Evolutionary conservation across 1,140 invertebrate genomes (phyloP).

Genomic region (Amyelois transitella): DNA sequence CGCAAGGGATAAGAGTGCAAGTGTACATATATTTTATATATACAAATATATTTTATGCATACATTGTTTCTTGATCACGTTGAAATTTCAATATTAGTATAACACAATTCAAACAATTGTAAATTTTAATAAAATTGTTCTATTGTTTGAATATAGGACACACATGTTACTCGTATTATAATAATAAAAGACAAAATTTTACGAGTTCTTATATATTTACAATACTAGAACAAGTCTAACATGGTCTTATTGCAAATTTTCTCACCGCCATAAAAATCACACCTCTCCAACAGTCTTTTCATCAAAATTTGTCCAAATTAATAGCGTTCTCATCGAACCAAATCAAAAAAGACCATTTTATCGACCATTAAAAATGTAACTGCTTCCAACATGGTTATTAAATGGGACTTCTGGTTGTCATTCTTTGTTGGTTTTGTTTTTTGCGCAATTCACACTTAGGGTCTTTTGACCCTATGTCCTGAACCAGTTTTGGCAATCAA

Average conservation of each 20-base stretch:
- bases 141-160: neutral
- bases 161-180: no score
- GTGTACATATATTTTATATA: no score
- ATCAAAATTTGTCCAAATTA: conserved; percentile 43
- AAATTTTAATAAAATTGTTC: no score
- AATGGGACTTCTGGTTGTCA: conserved; percentile 51
- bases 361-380: conserved; percentile 57
- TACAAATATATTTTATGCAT: no score
- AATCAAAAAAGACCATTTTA: conserved; percentile 35
- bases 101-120: no score
- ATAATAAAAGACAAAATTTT: neutral
- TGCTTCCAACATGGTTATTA: conserved; percentile 49
- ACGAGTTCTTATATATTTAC: neutral
- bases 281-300: conserved; percentile 1
- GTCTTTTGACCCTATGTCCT: conserved; percentile 20
- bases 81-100: no score
- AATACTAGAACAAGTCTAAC: neutral
- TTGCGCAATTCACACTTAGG: conserved; percentile 44
- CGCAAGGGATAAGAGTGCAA: no score
- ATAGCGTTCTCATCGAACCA: conserved; percentile 51
- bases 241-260: conserved; percentile 17
- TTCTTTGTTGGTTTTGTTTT: conserved; percentile 47
- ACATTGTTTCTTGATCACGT: no score
- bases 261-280: conserved; percentile 23
- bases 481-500: conserved; percentile 57